Evolutionary conservation across 1,140 invertebrate genomes (phyloP).

Genomic region (Camponotus vicinus): DNA sequence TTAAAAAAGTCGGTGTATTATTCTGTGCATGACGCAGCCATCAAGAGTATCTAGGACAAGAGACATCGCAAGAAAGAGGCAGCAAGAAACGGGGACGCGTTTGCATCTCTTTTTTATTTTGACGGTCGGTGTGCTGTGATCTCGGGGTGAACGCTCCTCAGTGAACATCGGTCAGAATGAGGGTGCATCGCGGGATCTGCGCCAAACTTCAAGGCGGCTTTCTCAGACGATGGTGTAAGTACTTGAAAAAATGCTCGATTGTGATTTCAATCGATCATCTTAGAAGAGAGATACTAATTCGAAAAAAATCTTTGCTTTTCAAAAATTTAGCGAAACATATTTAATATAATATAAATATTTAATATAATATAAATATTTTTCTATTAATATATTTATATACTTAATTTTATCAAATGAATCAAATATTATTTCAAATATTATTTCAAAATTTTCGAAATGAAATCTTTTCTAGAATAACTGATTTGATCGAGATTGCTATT

Average conservation of each 20-base stretch:
- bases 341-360: too few relatives aligned
- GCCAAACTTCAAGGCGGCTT: constrained; percentile 84
- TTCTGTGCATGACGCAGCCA: constrained; percentile 13
- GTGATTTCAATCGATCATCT: not conserved
- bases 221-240: constrained; percentile 85
- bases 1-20: not conserved
- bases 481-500: not conserved
- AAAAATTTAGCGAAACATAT: not conserved
- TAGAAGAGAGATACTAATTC: too few relatives aligned
- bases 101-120: not conserved
- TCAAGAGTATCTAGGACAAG: not conserved
- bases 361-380: too few relatives aligned
- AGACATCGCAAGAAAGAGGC: not conserved
- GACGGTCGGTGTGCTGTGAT: constrained; percentile 23
- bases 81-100: not conserved
- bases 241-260: constrained; percentile 24
- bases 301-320: too few relatives aligned
- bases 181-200: constrained; percentile 84
- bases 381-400: not conserved
- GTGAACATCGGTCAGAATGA: constrained; percentile 75
- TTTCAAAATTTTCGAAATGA: not conserved
- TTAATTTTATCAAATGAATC: not conserved
- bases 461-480: not conserved
- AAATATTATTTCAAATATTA: too few relatives aligned
- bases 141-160: constrained; percentile 21